Percentiles rank a stretch among this genome's conserved stretches.
These are phyloP conservation scores for Sipha maydis DNA, from an alignment of 2,888 invertebrate genomes.

Conservation along the genomic window DNA sequence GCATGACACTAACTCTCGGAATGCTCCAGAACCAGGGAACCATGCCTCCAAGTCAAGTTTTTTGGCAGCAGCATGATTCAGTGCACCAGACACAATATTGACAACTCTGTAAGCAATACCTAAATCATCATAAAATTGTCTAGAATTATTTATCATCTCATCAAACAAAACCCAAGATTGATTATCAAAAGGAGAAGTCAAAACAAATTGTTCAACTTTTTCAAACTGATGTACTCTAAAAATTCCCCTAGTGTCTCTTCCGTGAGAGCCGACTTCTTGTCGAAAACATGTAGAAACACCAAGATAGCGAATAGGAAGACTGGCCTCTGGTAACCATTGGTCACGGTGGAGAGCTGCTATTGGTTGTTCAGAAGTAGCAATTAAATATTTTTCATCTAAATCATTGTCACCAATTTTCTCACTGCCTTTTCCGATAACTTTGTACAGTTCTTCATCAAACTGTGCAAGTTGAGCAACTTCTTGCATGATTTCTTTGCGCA, in stretches of 20 bases:
- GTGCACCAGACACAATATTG: slow-evolving; percentile 97
- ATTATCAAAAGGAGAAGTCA: slow-evolving; percentile 96
- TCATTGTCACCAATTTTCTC: slow-evolving; percentile 71
- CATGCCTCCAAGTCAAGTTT: slow-evolving; percentile 98
- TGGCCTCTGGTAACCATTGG: slow-evolving; percentile 91
- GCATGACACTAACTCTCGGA: slow-evolving; percentile 97
- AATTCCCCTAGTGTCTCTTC: slow-evolving; percentile 97
- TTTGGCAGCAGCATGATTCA: slow-evolving; percentile 98
- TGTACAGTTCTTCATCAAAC: slow-evolving; percentile 99
- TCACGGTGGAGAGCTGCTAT: slow-evolving; percentile 98
- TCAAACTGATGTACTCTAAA: slow-evolving; percentile 99
- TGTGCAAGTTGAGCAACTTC: slow-evolving; percentile 99
- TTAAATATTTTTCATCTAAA: slow-evolving; percentile 95
- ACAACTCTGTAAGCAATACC: slow-evolving; percentile 95
- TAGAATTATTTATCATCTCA: slow-evolving; percentile 96
- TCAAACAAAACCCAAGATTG: slow-evolving; percentile 99
- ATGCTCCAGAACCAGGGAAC: slow-evolving; percentile 97
- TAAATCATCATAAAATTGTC: slow-evolving; percentile 87
- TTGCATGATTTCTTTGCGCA: slow-evolving; percentile 99
- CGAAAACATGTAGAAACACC: slow-evolving; percentile 99
- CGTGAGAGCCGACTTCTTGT: slow-evolving; percentile 98
- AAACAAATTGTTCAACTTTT: slow-evolving; percentile 97
- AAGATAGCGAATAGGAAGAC: slow-evolving; percentile 92
- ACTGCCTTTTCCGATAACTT: slow-evolving; percentile 84
- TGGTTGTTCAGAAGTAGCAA: slow-evolving; percentile 99